phyloP scores from a whole-genome alignment of 2,797 vertebrate species.

The Fundulus diaphanus region DNA sequence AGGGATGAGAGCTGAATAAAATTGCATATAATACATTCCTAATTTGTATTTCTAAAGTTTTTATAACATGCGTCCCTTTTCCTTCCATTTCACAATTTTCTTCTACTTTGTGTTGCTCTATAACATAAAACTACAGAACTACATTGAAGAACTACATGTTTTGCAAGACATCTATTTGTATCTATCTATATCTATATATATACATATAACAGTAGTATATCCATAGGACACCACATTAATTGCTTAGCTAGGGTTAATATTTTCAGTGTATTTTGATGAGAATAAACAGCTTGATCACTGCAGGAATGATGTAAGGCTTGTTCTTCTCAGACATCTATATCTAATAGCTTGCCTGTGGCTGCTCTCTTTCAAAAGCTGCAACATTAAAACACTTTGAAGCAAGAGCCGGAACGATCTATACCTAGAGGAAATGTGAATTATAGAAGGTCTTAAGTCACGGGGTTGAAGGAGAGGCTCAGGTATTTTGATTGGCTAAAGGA shows the following conservation, averaged over 20 bases:
- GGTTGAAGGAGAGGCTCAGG: slow-evolving; percentile 27
- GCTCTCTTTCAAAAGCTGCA: slow-evolving; percentile 48
- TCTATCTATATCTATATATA: not conserved
- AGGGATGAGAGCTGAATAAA: not conserved
- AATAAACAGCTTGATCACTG: slow-evolving; percentile 54
- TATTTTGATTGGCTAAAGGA: slow-evolving; percentile 48
- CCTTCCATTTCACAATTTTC: not conserved
- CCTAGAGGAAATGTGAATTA: slow-evolving; percentile 68
- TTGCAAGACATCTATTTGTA: not conserved
- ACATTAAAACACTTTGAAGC: slow-evolving; percentile 66
- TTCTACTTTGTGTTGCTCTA: not conserved
- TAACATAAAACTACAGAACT: not conserved
- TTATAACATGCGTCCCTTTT: not conserved
- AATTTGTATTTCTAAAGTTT: not conserved
- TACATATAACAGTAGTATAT: too few species aligned
- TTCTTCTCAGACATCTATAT: slow-evolving; percentile 54
- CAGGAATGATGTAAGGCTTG: slow-evolving; percentile 33
- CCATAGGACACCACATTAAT: not conserved
- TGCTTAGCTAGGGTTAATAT: slow-evolving; percentile 4
- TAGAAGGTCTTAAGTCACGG: slow-evolving; percentile 56
- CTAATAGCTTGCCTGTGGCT: slow-evolving; percentile 62
- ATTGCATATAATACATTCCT: not conserved
- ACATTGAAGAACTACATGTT: not conserved
- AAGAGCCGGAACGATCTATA: slow-evolving; percentile 43
- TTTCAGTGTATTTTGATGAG: slow-evolving; percentile 29